Percentiles rank a stretch among this genome's conserved stretches.
Evolutionary conservation across 2,113 vertebrate genomes (phyloP).

Genomic region (Carlito syrichta): DNA sequence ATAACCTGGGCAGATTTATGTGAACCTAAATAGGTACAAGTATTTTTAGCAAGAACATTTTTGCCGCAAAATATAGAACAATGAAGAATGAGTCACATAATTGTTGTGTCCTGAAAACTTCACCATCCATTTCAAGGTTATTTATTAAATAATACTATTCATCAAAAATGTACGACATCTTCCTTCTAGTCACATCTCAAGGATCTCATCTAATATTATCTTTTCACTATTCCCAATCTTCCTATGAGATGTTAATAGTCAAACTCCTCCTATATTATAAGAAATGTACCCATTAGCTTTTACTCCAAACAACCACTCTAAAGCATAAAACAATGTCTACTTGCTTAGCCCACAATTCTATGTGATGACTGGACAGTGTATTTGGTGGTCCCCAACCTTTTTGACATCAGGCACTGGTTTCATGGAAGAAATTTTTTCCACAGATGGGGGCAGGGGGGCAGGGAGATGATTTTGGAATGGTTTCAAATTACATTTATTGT

Average conservation of each 20-base stretch:
- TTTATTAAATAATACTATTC: neutral
- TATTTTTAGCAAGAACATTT: slow-evolving; percentile 19
- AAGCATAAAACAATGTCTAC: neutral
- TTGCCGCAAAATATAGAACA: neutral
- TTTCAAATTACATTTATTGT: too few species aligned
- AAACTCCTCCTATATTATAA: neutral
- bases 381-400: too few species aligned
- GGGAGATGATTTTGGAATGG: too few species aligned
- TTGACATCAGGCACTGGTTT: too few species aligned
- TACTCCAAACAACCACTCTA: neutral
- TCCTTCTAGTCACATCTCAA: neutral
- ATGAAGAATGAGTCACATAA: neutral
- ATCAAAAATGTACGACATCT: neutral
- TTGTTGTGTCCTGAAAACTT: neutral
- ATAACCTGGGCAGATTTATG: neutral
- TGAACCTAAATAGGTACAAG: neutral
- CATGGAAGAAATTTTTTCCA: too few species aligned
- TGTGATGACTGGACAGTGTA: neutral
- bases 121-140: neutral
- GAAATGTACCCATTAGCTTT: neutral
- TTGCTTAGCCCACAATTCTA: neutral
- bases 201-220: neutral
- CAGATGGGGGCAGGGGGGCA: too few species aligned
- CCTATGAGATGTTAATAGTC: neutral
- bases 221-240: neutral